phyloP scores from a whole-genome alignment of 2,888 invertebrate genomes.

The Drosophila paranaensis region DNA sequence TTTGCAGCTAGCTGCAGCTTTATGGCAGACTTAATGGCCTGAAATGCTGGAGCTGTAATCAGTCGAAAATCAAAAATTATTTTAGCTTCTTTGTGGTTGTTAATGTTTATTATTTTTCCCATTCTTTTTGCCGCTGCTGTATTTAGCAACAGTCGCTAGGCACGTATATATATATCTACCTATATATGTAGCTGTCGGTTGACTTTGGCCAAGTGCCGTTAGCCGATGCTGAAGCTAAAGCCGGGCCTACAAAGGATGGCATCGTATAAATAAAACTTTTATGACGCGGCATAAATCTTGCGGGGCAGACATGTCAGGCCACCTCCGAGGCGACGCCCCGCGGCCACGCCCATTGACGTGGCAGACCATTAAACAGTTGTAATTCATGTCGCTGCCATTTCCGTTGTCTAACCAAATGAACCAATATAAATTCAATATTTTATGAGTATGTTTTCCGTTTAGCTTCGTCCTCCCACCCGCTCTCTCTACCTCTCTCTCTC shows the following conservation, averaged over 20 bases:
- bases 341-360: constrained; percentile 38
- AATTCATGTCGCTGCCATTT: constrained; percentile 63
- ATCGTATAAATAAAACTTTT: constrained; percentile 51
- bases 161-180: neutral
- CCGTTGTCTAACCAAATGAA: constrained; percentile 61
- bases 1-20: constrained; percentile 15
- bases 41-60: constrained; percentile 9
- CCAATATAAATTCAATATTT: constrained; percentile 71
- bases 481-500: neutral
- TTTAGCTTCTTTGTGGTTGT: constrained; percentile 8
- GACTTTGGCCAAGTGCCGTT: constrained; percentile 27
- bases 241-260: constrained; percentile 18
- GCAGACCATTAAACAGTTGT: constrained; percentile 57
- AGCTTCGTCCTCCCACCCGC: neutral
- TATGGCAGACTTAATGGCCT: constrained; percentile 12
- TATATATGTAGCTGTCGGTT: neutral
- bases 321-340: constrained; percentile 15
- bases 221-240: constrained; percentile 2
- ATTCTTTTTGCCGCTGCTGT: neutral
- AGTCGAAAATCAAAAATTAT: constrained; percentile 15
- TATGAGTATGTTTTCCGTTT: constrained; percentile 48
- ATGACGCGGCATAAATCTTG: constrained; percentile 59
- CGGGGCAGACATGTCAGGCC: constrained; percentile 10
- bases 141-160: neutral
- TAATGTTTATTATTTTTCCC: neutral